Percentiles rank a stretch among this genome's conserved stretches.
Conservation (phyloP, 1,140 invertebrate species). For the Drosophila subobscura region DNA sequence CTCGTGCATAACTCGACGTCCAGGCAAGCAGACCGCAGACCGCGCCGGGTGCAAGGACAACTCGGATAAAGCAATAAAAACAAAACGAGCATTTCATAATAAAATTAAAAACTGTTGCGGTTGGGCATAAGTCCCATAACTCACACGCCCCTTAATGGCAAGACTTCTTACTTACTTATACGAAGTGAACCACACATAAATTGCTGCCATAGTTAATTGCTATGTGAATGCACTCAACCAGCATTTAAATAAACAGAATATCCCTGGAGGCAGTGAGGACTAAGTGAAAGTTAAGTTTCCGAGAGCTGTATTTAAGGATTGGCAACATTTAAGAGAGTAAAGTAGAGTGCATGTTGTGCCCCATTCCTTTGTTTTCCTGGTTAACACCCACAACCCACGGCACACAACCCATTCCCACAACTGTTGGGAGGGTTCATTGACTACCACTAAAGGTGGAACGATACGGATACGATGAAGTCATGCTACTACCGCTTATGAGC, state of each 20-base stretch:
- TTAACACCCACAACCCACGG: conserved; percentile 23
- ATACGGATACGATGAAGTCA: conserved; percentile 33
- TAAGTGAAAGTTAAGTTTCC: conserved; percentile 30
- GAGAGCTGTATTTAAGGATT: conserved; percentile 32
- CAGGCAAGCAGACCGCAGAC: conserved; percentile 32
- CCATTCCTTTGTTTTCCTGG: conserved; percentile 21
- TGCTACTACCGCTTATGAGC: conserved; percentile 1
- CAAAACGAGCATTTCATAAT: conserved; percentile 7
- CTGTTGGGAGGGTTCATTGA: conserved; percentile 31
- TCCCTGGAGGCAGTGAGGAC: not conserved
- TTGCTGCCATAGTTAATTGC: conserved; percentile 17
- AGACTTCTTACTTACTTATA: conserved; percentile 10
- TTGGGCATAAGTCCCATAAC: conserved; percentile 9
- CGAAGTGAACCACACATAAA: conserved; percentile 21
- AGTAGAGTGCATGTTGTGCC: too few relatives aligned
- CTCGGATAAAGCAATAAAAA: not conserved
- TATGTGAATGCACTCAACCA: conserved; percentile 4
- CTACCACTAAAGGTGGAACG: conserved; percentile 25
- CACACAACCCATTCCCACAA: conserved; percentile 25
- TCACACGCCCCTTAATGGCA: conserved; percentile 13
- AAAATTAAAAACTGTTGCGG: conserved; percentile 17
- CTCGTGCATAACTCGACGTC: conserved; percentile 65
- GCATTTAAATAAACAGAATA: conserved; percentile 4
- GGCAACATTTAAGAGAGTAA: too few relatives aligned
- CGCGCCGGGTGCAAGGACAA: conserved; percentile 33